These are phyloP conservation scores for Magallana gigas DNA, from an alignment of 1,140 invertebrate species.

Conservation along the genomic window DNA sequence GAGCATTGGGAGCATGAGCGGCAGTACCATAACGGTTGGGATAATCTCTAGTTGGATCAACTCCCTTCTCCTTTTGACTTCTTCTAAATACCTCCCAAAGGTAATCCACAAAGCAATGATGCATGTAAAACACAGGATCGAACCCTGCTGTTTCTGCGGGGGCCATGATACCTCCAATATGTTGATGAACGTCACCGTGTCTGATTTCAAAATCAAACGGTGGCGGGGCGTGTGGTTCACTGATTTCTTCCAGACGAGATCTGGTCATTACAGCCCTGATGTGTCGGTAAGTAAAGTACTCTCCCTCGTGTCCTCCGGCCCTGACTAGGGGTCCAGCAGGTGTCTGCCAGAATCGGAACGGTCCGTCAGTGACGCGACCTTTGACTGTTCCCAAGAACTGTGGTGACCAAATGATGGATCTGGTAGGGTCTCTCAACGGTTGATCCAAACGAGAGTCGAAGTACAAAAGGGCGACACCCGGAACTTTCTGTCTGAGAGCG, in stretches of 20 bases:
- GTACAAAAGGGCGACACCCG: constrained; percentile 75
- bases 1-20: constrained; percentile 50
- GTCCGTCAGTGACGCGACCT: constrained; percentile 77
- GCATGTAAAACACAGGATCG: constrained; percentile 64
- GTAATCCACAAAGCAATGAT: constrained; percentile 66
- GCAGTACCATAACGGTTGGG: constrained; percentile 56
- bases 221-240: constrained; percentile 60
- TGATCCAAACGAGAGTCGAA: constrained; percentile 78
- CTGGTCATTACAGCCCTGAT: constrained; percentile 57
- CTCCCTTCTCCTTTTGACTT: constrained; percentile 57
- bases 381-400: constrained; percentile 78
- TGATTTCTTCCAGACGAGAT: constrained; percentile 59
- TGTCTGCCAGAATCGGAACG: constrained; percentile 73
- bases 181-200: constrained; percentile 64
- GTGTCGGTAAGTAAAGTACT: constrained; percentile 59
- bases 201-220: constrained; percentile 62
- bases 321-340: constrained; percentile 65
- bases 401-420: constrained; percentile 77
- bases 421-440: constrained; percentile 70
- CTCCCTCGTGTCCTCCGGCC: constrained; percentile 61
- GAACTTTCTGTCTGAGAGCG: constrained; percentile 69
- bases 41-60: constrained; percentile 66
- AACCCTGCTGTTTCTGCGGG: constrained; percentile 58
- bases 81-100: constrained; percentile 63
- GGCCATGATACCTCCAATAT: constrained; percentile 63